Evolutionary conservation across 2,113 vertebrate genomes (phyloP), one percentile per base, ranked within the genome.

Genomic region (Vidua chalybeata): DNA sequence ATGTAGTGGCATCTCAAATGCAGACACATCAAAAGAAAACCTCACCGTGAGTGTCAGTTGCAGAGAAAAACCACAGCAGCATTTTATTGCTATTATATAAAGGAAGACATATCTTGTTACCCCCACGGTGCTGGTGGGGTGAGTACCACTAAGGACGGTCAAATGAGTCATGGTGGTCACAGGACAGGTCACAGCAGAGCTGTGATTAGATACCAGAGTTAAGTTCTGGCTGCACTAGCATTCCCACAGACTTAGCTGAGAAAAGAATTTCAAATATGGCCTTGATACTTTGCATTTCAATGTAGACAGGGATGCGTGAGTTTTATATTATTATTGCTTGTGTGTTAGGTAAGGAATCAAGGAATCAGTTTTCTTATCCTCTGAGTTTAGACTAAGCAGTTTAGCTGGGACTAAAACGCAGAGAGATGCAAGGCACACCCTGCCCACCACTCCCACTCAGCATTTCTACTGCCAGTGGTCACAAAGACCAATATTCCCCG

Each of bases 11-110:
- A 2, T 46, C 61, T 79, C 61, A 28, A 64, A 64, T 6, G 28
- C 45, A 49, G 76, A 24, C 41, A 23, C 37, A 17, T 7, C 20
- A 10, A 26, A 64, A 37, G 19, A 45, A 78, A 75, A 41, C 37
- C 16, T 15, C 55, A 9, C 48, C 0, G 1, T 0, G 7, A 69
- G 12, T 1, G 7, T 6, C 26, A 31, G 46, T 0, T 19, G n/a
- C 39, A 63, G 48, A 33, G 28, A 30, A 61, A 49, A 64, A 30
- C 13, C 7, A 11, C 2, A 68, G 56, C 41, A 48, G 52, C n/a
- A 16, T 43, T 68, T 61, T 30, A 30, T 3, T 13, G 21, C 56
- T 63, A 0, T 28, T 58, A 46, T 26, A 4, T 12, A 45, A 82
- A 63, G 45, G 33, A 55, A 46, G 54, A 16, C 1, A 0, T 2